These are phyloP conservation scores for Andricus curvator DNA, from an alignment of 2,888 invertebrate species.

Conservation along the genomic window DNA sequence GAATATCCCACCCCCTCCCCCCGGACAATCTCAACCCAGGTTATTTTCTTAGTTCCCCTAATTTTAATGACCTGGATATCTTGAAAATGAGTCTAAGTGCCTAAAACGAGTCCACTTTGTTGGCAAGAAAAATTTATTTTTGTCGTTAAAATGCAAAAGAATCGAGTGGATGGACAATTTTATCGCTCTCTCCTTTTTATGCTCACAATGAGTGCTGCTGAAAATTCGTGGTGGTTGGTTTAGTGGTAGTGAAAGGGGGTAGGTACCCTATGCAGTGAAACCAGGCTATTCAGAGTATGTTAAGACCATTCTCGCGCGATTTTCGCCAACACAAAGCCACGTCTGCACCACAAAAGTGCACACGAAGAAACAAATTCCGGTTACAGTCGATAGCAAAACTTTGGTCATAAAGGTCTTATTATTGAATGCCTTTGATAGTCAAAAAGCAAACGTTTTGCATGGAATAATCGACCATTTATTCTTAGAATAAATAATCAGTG, in stretches of 20 bases:
- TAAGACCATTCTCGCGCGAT: conserved; percentile 35
- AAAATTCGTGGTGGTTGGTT: background rate
- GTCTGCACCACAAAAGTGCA: conserved; percentile 34
- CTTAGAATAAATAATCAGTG: no score
- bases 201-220: background rate
- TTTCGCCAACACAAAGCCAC: conserved; percentile 36
- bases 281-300: conserved; percentile 30
- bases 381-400: conserved; percentile 20
- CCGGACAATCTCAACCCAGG: no score
- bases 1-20: no score
- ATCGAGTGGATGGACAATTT: background rate
- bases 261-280: conserved; percentile 1
- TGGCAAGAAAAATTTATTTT: background rate
- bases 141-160: background rate
- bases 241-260: background rate
- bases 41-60: background rate
- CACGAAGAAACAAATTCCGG: conserved; percentile 19
- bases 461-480: no score
- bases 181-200: background rate
- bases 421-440: background rate
- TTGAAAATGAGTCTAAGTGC: background rate
- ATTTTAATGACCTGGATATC: background rate
- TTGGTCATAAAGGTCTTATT: background rate
- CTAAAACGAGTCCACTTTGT: background rate
- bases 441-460: background rate